Percentiles rank a stretch among this genome's conserved stretches.
These are phyloP conservation scores for Danio tinwini DNA, from an alignment of 2,797 vertebrate species.

Conservation along the genomic window DNA sequence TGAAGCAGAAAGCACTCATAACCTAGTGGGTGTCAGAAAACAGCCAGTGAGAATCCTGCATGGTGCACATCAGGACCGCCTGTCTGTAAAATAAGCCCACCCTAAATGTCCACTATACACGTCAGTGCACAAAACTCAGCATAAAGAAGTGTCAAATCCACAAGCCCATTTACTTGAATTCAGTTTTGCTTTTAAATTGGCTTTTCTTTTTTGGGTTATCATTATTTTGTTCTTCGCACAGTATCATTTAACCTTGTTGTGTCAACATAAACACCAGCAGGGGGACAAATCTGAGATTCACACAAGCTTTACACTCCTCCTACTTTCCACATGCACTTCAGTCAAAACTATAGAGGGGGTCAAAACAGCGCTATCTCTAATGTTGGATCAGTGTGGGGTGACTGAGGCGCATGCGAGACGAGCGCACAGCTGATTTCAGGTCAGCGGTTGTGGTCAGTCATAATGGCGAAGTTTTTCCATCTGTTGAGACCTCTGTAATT, in stretches of 20 bases:
- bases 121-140: neutral
- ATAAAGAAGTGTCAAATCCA: neutral
- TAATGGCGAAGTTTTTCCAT: constrained; percentile 49
- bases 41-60: constrained; percentile 40
- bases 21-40: constrained; percentile 25
- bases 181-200: neutral
- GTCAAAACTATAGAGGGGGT: constrained; percentile 6
- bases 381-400: constrained; percentile 30
- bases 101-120: constrained; percentile 9
- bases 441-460: constrained; percentile 22
- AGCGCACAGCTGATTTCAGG: constrained; percentile 46
- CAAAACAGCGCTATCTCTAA: constrained; percentile 7
- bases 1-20: constrained; percentile 42
- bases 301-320: constrained; percentile 11
- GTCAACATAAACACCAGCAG: constrained; percentile 41
- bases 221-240: neutral
- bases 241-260: constrained; percentile 1
- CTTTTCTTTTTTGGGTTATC: neutral
- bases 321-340: constrained; percentile 30
- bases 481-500: constrained; percentile 48
- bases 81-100: constrained; percentile 32
- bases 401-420: constrained; percentile 6
- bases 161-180: neutral
- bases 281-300: constrained; percentile 29
- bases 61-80: constrained; percentile 27